Conservation (phyloP, 2,888 invertebrate species). For the Napeogenes inachia region DNA sequence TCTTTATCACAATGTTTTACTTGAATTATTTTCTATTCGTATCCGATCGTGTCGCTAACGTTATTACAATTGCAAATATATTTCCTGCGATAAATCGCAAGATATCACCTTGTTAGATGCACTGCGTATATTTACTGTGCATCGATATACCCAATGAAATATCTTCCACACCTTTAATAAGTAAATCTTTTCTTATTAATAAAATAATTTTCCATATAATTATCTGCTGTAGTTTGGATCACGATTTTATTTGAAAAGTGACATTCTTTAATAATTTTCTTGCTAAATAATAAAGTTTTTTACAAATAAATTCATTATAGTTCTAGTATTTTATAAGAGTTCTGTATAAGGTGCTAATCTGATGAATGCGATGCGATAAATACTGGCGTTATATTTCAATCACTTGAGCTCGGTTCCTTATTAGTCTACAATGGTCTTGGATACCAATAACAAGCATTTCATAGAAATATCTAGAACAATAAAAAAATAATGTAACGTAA, state of each 20-base stretch:
- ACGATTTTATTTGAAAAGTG: too few species aligned
- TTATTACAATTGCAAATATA: slow-evolving; percentile 68
- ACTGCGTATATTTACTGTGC: slow-evolving; percentile 37
- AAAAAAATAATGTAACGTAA: too few species aligned
- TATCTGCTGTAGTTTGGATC: too few species aligned
- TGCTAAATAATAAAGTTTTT: background rate
- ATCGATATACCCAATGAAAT: slow-evolving; percentile 34
- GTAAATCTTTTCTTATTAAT: too few species aligned
- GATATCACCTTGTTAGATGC: slow-evolving; percentile 49
- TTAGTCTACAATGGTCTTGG: too few species aligned
- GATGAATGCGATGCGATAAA: slow-evolving; percentile 46
- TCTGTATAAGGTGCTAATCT: slow-evolving; percentile 47
- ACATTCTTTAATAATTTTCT: too few species aligned
- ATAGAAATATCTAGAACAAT: too few species aligned
- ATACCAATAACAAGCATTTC: too few species aligned
- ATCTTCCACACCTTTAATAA: background rate
- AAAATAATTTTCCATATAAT: too few species aligned
- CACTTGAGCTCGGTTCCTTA: background rate
- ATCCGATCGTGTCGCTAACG: slow-evolving; percentile 29
- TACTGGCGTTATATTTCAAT: background rate
- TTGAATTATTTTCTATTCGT: slow-evolving; percentile 32
- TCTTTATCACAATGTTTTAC: slow-evolving; percentile 22
- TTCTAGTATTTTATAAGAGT: slow-evolving; percentile 17
- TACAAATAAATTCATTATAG: too few species aligned
- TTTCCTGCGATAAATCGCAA: slow-evolving; percentile 58